These are phyloP conservation scores for Ericerus pela DNA, from an alignment of 1,140 invertebrate genomes.

Conservation along the genomic window DNA sequence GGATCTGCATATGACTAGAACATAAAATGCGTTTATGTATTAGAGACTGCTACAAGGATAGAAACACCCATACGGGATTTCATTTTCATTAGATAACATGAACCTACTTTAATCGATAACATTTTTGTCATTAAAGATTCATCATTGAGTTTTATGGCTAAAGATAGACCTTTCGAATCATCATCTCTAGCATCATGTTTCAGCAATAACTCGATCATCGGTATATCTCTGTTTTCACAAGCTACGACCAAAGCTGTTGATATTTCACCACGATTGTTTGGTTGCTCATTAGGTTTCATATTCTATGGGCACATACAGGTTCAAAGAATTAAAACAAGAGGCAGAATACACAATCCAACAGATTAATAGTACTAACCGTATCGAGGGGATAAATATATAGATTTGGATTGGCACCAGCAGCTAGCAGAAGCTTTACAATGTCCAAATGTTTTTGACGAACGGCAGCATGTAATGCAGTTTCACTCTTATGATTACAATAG, in stretches of 20 bases:
- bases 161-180: conserved; percentile 60
- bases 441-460: conserved; percentile 60
- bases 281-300: too few species aligned
- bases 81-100: conserved; percentile 24
- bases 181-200: conserved; percentile 76
- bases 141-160: conserved; percentile 47
- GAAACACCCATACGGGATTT: background rate
- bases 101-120: conserved; percentile 48
- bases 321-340: too few species aligned
- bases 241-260: conserved; percentile 57
- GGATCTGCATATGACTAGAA: conserved; percentile 50
- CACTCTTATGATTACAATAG: conserved; percentile 57
- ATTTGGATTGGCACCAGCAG: conserved; percentile 57
- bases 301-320: too few species aligned
- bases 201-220: conserved; percentile 59
- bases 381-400: conserved; percentile 26
- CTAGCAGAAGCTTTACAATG: conserved; percentile 55
- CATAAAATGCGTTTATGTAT: conserved; percentile 31
- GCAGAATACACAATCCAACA: background rate
- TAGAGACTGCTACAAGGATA: background rate
- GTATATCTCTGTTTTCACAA: conserved; percentile 45
- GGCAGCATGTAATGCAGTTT: conserved; percentile 63
- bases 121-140: conserved; percentile 56
- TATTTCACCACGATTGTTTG: conserved; percentile 21
- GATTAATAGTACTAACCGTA: background rate